Base-by-base conservation (phyloP, 2,797 vertebrate species). In the Acipenser transmontanus region DNA sequence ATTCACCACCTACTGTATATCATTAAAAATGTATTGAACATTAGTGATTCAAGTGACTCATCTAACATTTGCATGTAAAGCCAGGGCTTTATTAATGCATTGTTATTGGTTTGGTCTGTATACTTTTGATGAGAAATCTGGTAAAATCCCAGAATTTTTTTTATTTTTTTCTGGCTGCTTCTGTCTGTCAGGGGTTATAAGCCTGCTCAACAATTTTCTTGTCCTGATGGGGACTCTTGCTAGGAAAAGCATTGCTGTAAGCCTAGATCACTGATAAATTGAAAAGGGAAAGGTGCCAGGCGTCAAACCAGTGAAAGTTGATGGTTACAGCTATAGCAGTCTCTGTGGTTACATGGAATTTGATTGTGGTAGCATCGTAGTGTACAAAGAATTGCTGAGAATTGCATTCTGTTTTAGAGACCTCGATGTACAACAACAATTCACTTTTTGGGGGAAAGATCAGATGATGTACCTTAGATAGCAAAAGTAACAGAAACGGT, bases 171-270 rank as follows among this genome's bases (percentile, higher is more conserved):
- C 6, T 8, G 49, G 56, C 8, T 63, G 73, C 65, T 49, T 34
- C 50, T 11, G 66, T 61, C 69, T 48, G 14, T 63, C 62, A 61
- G 17, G 14, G 48, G 66, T 66, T 34, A 34, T 34, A 4, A 34
- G 34, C 34, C 4, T 34, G 34, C 34, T 34, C 7, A 11, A 12
- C 50, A 62, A 10, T n/a, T 2, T 52, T 48, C 5, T 76, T 72
- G 62, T 76, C 65, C 61, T 64, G 66, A 69, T 78, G 78, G 62
- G 71, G 70, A 59, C 52, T 60, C 66, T 59, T 13, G 63, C 71
- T 68, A 69, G 50, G 68, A 72, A 79, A 80, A 79, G 82, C 79
- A 80, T 72, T 71, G 74, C 71, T 77, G 78, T 76, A 78, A 81
- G 69, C 76, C 49, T 64, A 70, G 49, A 60, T 3, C 72, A 71